Percentiles rank a stretch among this genome's conserved stretches.
phyloP scores from a whole-genome alignment of 2,888 invertebrate species.

The Carabus problematicus region DNA sequence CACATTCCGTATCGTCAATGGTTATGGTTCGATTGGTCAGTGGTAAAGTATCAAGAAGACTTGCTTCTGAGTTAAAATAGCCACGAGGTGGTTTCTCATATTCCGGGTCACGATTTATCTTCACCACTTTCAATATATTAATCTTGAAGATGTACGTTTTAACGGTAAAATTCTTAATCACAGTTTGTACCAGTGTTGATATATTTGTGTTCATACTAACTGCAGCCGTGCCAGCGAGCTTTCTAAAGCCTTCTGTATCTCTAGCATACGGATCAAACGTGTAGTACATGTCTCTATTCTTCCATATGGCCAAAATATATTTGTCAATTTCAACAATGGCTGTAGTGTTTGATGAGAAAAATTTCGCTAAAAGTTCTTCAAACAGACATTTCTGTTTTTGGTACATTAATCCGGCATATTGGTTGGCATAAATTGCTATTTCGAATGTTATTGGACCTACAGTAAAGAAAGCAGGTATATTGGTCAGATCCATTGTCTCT shows the following conservation, averaged over 20 bases:
- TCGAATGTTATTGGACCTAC: constrained; percentile 67
- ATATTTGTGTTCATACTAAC: constrained; percentile 69
- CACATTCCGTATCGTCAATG: constrained; percentile 48
- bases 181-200: constrained; percentile 63
- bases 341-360: constrained; percentile 62
- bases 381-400: constrained; percentile 64
- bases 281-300: constrained; percentile 69
- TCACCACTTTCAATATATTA: constrained; percentile 68
- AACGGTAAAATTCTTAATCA: constrained; percentile 64
- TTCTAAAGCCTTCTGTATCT: constrained; percentile 63
- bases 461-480: constrained; percentile 65
- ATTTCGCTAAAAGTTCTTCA: constrained; percentile 60
- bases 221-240: constrained; percentile 65
- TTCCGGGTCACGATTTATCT: constrained; percentile 59
- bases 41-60: constrained; percentile 46
- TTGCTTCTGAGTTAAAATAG: constrained; percentile 27
- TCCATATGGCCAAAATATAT: constrained; percentile 67
- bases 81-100: constrained; percentile 22
- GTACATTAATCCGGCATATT: constrained; percentile 59
- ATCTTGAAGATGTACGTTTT: constrained; percentile 62
- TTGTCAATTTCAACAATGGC: constrained; percentile 67
- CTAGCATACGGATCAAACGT: constrained; percentile 72
- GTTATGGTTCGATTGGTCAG: constrained; percentile 55
- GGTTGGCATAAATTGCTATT: constrained; percentile 65
- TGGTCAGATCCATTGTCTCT: constrained; percentile 62